These are phyloP conservation scores for Drosophila silvestris DNA, from an alignment of 2,888 invertebrate genomes.

Conservation along the genomic window DNA sequence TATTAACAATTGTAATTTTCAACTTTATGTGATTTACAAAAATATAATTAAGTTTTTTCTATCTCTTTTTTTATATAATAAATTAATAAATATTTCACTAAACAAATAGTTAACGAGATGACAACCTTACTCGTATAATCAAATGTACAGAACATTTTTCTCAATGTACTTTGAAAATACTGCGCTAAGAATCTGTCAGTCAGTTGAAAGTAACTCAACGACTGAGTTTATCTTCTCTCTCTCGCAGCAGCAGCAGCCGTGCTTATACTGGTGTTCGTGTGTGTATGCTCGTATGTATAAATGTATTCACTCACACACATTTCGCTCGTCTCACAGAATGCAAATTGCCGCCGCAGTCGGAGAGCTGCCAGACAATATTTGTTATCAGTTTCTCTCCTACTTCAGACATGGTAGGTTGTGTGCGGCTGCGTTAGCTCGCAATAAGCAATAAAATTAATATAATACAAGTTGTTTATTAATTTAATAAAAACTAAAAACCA, in stretches of 20 bases:
- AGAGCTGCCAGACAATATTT: slow-evolving; percentile 21
- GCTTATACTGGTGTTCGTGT: neutral
- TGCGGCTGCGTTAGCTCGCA: neutral
- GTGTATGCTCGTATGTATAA: neutral
- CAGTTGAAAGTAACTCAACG: neutral
- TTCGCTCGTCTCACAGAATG: slow-evolving; percentile 22
- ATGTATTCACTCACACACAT: neutral
- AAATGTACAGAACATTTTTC: neutral
- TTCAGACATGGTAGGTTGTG: slow-evolving; percentile 53
- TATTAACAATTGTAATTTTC: neutral
- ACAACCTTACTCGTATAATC: neutral
- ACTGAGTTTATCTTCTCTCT: neutral
- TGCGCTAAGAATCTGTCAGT: neutral
- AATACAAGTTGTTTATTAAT: slow-evolving; percentile 8
- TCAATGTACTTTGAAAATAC: neutral
- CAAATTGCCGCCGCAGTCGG: slow-evolving; percentile 22
- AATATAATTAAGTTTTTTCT: neutral
- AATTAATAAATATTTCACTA: neutral
- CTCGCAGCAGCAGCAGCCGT: neutral
- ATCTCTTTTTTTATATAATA: neutral
- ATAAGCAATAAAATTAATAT: neutral
- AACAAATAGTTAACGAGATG: no score
- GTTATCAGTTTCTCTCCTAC: slow-evolving; percentile 49
- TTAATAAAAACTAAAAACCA: slow-evolving; percentile 27
- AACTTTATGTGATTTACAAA: neutral